Conservation (phyloP, 2,797 vertebrate genomes). For the Oreortyx pictus region DNA sequence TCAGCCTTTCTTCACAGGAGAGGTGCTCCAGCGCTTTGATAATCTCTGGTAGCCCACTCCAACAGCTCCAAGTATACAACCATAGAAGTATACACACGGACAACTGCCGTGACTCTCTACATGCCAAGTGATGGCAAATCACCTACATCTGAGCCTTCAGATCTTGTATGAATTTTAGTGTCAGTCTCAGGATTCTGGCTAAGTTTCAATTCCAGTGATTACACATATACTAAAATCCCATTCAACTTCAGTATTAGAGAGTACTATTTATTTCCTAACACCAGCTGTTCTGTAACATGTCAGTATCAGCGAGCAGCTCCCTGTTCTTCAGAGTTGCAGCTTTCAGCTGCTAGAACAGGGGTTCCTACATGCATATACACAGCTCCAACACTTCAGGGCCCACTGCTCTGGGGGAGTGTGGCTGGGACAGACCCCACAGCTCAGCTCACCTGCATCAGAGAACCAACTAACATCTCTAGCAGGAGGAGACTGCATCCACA, state of each 20-base stretch:
- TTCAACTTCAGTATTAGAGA: background rate
- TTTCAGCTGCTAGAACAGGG: background rate
- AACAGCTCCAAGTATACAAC: background rate
- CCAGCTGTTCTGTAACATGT: constrained; percentile 1
- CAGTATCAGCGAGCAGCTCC: background rate
- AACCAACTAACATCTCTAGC: background rate
- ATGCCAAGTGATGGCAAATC: rapidly evolving
- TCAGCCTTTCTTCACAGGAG: background rate
- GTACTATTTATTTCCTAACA: constrained; percentile 12
- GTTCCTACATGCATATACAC: background rate
- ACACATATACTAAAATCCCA: background rate
- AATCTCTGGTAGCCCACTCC: background rate
- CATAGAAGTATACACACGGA: background rate
- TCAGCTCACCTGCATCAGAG: background rate
- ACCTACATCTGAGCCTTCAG: background rate
- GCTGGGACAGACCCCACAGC: background rate
- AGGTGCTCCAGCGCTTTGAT: background rate
- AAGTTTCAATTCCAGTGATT: background rate
- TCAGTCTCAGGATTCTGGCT: background rate
- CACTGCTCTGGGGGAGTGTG: background rate
- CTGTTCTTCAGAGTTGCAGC: background rate
- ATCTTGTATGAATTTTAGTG: background rate
- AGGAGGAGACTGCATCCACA: background rate
- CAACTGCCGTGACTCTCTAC: background rate
- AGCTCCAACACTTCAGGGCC: background rate